Evolutionary conservation across 2,888 invertebrate genomes (phyloP), one percentile per base, ranked within the genome.

Genomic region (Vanessa cardui): DNA sequence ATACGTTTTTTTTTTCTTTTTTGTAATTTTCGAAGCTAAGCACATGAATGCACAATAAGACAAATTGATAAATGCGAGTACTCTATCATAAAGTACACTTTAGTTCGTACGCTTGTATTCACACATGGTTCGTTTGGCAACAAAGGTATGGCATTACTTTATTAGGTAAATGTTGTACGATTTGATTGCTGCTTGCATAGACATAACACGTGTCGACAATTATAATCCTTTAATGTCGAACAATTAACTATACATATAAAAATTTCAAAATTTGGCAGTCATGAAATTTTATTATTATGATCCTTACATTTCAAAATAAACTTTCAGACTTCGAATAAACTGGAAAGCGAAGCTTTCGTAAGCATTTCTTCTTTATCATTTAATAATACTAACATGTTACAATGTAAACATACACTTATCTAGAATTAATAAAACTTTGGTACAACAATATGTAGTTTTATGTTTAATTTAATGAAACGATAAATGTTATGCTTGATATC

Each of bases 371-470:
- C n/a, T n/a, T 12, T 26, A 26, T 31, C 16, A 26, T 26, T 31
- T 54, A 31, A 15, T 21, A 15, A 18, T 39, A 56, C 39, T 56
- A 39, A 56, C 56, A 39, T 18, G n/a, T 31, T n/a, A 31, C 18
- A 7, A 8, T 6, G 31, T 12, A n/a, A 31, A 54, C 31, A 54
- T 31, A 7, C 26, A 54, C 26, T 54, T 54, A 31, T 6, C 5
- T 54, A 54, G n/a, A 50, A 31, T 16, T 26, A 56, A 39, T 16
- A 33, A 39, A 33, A 33, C 56, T 56, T 56, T 56, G 56, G 56
- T 33, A 56, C 52, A 26, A 56, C 16, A 18, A 18, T n/a, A 56
- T 12, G 9, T 12, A 56, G 56, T 56, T 45, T 15, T n/a, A 50
- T 31, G 50, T 39, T 49, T 9, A 49, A 49, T 49, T 2, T 49